Evolutionary conservation across 2,113 vertebrate species (phyloP).

Genomic region (Periophthalmus modestus): DNA sequence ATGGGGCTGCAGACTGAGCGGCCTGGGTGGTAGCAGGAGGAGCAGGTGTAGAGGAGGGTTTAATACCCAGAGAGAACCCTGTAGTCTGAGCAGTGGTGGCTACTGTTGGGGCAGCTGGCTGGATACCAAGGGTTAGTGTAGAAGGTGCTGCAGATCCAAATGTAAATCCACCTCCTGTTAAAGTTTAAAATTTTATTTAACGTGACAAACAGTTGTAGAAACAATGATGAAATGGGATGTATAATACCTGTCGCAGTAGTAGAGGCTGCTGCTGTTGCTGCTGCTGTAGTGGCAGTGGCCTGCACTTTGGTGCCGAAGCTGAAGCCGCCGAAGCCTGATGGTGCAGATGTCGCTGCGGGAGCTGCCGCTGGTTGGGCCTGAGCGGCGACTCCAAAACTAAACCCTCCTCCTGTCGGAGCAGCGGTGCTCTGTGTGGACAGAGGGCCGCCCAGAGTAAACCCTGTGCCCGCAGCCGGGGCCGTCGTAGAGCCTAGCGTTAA

Average conservation of each 20-base stretch:
- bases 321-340: constrained; percentile 74
- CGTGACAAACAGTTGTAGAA: too few relatives aligned
- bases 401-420: constrained; percentile 57
- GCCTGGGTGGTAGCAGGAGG: constrained; percentile 61
- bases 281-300: constrained; percentile 32
- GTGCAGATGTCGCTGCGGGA: constrained; percentile 53
- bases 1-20: constrained; percentile 48
- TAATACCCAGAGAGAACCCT: constrained; percentile 78
- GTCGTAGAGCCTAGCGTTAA: constrained; percentile 72
- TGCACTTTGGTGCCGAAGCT: constrained; percentile 63
- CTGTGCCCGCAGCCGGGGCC: constrained; percentile 56
- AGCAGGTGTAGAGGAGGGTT: constrained; percentile 76
- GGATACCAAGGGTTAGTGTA: constrained; percentile 54
- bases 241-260: neutral
- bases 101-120: constrained; percentile 22
- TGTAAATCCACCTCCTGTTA: constrained; percentile 64
- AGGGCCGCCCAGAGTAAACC: constrained; percentile 64
- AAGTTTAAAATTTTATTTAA: neutral
- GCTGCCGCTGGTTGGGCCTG: constrained; percentile 28
- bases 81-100: constrained; percentile 59
- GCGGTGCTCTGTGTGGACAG: constrained; percentile 52
- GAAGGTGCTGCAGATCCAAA: constrained; percentile 56
- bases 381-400: constrained; percentile 46
- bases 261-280: constrained; percentile 29
- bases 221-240: too few relatives aligned